Percentiles rank a stretch among this genome's conserved stretches.
phyloP scores from a whole-genome alignment of 2,113 vertebrate species.

The Nesogale talazaci region DNA sequence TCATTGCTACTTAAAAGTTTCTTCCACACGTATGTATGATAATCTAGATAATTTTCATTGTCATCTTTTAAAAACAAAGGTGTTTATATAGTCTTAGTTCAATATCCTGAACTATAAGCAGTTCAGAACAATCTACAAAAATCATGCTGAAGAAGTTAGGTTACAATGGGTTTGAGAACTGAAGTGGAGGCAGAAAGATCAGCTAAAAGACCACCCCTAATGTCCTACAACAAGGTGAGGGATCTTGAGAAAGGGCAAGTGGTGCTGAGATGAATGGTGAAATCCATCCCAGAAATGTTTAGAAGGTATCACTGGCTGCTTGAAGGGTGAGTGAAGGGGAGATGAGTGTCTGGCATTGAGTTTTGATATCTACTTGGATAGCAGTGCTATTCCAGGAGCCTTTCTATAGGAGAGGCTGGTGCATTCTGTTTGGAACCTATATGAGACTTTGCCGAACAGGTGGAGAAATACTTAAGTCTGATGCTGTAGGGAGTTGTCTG shows the following conservation, averaged over 20 bases:
- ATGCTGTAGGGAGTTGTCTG: not conserved
- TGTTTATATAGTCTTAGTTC: not conserved
- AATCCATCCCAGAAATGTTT: not conserved
- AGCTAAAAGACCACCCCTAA: not conserved
- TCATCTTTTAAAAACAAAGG: no score
- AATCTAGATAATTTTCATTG: no score
- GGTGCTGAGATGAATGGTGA: not conserved
- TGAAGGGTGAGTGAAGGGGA: not conserved
- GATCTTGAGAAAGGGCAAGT: not conserved
- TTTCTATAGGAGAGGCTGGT: not conserved
- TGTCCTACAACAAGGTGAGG: not conserved
- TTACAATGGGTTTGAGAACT: not conserved
- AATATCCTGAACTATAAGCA: not conserved
- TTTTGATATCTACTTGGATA: not conserved
- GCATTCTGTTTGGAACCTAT: not conserved
- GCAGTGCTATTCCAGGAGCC: no score
- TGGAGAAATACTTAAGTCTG: not conserved
- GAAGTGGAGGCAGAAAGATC: not conserved
- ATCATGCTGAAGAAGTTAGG: not conserved
- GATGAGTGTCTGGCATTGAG: not conserved
- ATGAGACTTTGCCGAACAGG: not conserved
- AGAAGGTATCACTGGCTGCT: not conserved
- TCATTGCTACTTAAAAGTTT: constrained; percentile 64
- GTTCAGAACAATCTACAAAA: not conserved
- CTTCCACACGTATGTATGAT: constrained; percentile 29